phyloP scores from a whole-genome alignment of 2,888 invertebrate species.

The Agriopis marginaria region DNA sequence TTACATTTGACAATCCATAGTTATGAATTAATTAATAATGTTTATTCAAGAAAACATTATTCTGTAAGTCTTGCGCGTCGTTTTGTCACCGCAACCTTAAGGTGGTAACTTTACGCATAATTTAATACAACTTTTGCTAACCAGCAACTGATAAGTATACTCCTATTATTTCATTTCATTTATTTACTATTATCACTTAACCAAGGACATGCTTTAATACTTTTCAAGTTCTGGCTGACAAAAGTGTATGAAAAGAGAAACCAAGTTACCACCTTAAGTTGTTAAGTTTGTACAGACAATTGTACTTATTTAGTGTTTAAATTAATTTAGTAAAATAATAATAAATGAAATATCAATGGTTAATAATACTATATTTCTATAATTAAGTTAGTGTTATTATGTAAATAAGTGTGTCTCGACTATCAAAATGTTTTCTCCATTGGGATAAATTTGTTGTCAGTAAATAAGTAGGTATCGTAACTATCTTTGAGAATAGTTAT shows the following conservation, averaged over 20 bases:
- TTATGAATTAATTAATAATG: too few relatives aligned
- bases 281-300: conserved; percentile 1
- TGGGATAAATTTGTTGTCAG: neutral
- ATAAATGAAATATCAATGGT: neutral
- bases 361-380: neutral
- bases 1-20: too few relatives aligned
- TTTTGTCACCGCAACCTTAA: too few relatives aligned
- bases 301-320: neutral
- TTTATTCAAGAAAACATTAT: too few relatives aligned
- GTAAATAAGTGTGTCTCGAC: neutral
- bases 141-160: too few relatives aligned
- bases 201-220: neutral
- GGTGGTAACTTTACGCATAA: too few relatives aligned
- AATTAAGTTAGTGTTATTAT: neutral
- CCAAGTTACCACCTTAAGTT: neutral
- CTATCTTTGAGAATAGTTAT: neutral
- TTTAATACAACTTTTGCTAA: too few relatives aligned
- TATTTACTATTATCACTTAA: too few relatives aligned
- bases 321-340: neutral
- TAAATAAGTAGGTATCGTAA: neutral
- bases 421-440: neutral
- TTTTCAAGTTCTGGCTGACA: neutral
- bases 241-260: neutral
- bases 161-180: too few relatives aligned
- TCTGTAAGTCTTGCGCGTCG: too few relatives aligned